These are phyloP conservation scores for Promerops cafer DNA, from an alignment of 2,113 vertebrate species.

Conservation along the genomic window DNA sequence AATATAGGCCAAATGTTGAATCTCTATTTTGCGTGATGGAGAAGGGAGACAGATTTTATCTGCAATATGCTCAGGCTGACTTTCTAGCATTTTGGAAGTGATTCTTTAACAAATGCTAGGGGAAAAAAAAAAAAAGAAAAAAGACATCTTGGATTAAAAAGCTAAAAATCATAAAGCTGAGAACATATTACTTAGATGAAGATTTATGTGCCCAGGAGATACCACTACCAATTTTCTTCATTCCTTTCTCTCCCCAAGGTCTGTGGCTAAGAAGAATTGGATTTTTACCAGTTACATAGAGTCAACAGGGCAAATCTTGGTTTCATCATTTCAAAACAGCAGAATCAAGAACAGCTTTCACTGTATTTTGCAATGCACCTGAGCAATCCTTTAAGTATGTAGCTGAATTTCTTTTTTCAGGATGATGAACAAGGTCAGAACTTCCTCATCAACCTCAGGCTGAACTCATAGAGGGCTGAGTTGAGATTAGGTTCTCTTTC, in stretches of 20 bases:
- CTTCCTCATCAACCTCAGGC: neutral
- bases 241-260: neutral
- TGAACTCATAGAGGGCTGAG: neutral
- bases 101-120: conserved; percentile 56
- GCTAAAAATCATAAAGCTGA: conserved; percentile 41
- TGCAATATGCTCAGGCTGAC: conserved; percentile 64
- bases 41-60: conserved; percentile 63
- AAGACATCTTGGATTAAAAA: conserved; percentile 53
- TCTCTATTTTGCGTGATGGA: conserved; percentile 56
- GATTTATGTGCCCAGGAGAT: conserved; percentile 17
- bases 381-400: neutral
- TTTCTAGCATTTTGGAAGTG: conserved; percentile 64
- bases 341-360: neutral
- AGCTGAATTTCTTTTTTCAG: neutral
- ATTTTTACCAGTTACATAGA: neutral
- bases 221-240: neutral
- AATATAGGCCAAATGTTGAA: conserved; percentile 62
- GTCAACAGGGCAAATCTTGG: neutral
- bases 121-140: neutral
- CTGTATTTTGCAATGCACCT: neutral
- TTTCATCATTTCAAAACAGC: accelerated
- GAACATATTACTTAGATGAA: conserved; percentile 46
- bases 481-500: neutral
- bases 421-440: neutral
- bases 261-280: neutral